phyloP scores from a whole-genome alignment of 92 coral and sea anemone genomes.

The Zoanthus sansibaricus region DNA sequence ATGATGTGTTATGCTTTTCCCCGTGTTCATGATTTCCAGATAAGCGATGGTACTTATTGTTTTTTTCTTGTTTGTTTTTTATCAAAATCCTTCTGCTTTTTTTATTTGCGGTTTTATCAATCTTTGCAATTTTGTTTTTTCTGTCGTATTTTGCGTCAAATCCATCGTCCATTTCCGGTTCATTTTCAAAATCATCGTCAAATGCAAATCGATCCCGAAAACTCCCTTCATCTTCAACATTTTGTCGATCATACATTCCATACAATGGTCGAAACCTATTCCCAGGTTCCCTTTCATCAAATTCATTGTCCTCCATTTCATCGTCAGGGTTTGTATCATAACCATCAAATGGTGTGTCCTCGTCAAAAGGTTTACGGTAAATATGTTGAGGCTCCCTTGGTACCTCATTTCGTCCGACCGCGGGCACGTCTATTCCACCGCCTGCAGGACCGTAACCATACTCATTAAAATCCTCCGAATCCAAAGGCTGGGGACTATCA shows the following conservation, averaged over 20 bases:
- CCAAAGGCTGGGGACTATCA: constrained; percentile 49
- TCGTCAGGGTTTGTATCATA: constrained; percentile 65
- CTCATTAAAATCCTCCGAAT: constrained; percentile 58
- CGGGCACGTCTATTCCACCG: constrained; percentile 69
- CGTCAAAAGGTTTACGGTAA: constrained; percentile 61
- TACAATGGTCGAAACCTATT: constrained; percentile 23
- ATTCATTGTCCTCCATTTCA: not conserved
- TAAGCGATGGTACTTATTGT: too few species aligned
- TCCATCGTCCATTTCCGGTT: constrained; percentile 75
- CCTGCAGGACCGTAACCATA: constrained; percentile 12
- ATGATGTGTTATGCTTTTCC: too few species aligned
- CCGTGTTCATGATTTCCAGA: too few species aligned
- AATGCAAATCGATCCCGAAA: constrained; percentile 48
- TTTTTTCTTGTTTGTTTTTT: not conserved
- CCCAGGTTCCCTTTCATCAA: constrained; percentile 19
- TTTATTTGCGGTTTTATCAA: constrained; percentile 41
- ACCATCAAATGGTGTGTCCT: constrained; percentile 66
- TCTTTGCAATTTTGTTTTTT: constrained; percentile 77
- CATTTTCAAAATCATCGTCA: constrained; percentile 60
- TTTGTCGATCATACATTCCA: constrained; percentile 47
- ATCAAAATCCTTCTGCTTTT: not conserved
- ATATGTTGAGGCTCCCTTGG: constrained; percentile 60
- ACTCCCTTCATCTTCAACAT: not conserved
- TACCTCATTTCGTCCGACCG: constrained; percentile 80
- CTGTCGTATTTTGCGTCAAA: constrained; percentile 74